Evolutionary conservation across 2,113 vertebrate species (phyloP).

Genomic region (Anolis carolinensis): DNA sequence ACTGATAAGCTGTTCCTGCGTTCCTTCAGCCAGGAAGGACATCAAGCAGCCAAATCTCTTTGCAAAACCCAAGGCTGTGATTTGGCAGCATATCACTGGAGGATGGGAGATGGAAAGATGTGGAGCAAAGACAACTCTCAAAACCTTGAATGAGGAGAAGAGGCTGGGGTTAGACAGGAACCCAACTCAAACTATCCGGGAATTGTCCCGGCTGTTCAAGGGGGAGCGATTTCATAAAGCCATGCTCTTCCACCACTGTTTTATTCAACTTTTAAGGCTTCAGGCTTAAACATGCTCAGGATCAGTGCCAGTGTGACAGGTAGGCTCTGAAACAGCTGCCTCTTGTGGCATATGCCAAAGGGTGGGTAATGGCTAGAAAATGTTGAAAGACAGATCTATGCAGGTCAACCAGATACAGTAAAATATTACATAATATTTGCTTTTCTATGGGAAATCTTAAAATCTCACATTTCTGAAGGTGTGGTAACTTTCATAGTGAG

Average conservation of each 20-base stretch:
- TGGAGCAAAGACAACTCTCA: background rate
- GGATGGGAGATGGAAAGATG: background rate
- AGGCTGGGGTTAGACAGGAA: background rate
- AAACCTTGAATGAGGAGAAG: slow-evolving; percentile 16
- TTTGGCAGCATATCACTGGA: background rate
- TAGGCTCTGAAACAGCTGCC: background rate
- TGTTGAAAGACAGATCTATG: background rate
- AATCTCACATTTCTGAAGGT: no score
- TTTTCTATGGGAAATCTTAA: no score
- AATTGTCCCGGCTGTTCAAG: background rate
- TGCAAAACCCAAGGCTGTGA: slow-evolving; percentile 16
- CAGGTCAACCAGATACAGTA: no score
- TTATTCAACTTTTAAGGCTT: background rate
- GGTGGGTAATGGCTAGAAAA: background rate
- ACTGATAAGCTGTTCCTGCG: slow-evolving; percentile 14
- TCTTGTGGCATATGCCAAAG: background rate
- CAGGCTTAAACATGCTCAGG: background rate
- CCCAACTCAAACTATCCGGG: background rate
- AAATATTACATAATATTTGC: no score
- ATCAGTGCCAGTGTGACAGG: background rate
- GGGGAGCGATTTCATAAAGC: background rate
- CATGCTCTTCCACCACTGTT: background rate
- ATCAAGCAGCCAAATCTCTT: slow-evolving; percentile 17
- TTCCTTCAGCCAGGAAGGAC: slow-evolving; percentile 25
- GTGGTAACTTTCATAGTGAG: no score